A percentile compares a stretch with the other conserved stretches of the same genome.
Conservation (phyloP, 2,113 vertebrate species). For the Psilopsiagon aurifrons region DNA sequence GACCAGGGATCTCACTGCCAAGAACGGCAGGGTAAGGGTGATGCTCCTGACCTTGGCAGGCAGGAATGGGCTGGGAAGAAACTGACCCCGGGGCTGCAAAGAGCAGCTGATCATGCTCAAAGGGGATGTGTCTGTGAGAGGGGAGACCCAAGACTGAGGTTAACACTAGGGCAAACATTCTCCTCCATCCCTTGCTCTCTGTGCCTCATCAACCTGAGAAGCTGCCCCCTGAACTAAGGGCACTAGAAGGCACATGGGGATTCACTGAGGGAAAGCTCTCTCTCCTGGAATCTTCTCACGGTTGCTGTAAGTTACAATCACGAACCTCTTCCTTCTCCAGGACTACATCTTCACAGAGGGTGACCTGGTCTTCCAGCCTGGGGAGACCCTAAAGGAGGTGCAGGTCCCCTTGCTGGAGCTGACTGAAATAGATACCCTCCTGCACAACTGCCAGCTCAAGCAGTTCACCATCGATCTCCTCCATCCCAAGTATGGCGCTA, state of each 20-base stretch:
- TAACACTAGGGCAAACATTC: neutral
- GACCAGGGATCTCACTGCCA: conserved; percentile 88
- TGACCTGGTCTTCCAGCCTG: conserved; percentile 83
- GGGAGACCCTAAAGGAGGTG: conserved; percentile 88
- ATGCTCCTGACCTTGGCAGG: neutral
- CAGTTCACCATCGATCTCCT: conserved; percentile 91
- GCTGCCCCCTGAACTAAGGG: neutral
- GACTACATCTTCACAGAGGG: conserved; percentile 88
- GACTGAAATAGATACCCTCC: conserved; percentile 82
- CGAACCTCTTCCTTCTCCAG: conserved; percentile 52
- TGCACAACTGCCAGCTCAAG: conserved; percentile 83
- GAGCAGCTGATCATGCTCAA: neutral
- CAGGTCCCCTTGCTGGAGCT: conserved; percentile 88
- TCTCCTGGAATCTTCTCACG: neutral
- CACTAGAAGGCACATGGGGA: neutral
- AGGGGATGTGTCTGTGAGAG: neutral
- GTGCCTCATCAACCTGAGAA: neutral
- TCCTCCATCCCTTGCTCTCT: neutral
- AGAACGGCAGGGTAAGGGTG: conserved; percentile 84
- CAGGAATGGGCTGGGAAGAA: neutral
- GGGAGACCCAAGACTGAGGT: neutral
- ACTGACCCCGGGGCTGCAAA: accelerated
- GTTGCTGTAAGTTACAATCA: neutral
- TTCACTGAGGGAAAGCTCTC: neutral
- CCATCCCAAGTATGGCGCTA: conserved; percentile 88